phyloP scores from a whole-genome alignment of 2,797 vertebrate species.

The Siniperca scherzeri region DNA sequence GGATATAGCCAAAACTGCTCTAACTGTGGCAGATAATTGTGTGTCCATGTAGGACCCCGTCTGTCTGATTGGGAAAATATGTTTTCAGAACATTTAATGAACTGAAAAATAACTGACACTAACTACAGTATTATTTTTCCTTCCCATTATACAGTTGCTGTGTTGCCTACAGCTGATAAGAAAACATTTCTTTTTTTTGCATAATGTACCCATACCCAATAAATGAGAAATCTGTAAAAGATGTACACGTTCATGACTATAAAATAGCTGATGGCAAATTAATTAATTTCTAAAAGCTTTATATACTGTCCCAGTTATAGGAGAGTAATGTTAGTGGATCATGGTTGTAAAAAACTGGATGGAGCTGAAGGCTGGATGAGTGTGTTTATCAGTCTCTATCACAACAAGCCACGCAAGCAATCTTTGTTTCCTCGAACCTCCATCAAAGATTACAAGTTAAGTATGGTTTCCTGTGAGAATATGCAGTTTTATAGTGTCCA shows the following conservation, averaged over 20 bases:
- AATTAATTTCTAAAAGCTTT: conserved; percentile 4
- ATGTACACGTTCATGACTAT: neutral
- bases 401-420: conserved; percentile 10
- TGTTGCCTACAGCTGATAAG: conserved; percentile 2
- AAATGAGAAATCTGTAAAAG: conserved; percentile 16
- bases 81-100: neutral
- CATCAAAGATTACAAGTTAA: conserved; percentile 28
- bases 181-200: neutral
- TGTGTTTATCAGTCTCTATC: conserved; percentile 37
- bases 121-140: neutral
- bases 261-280: conserved; percentile 21
- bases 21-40: conserved; percentile 15
- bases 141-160: neutral
- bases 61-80: conserved; percentile 4
- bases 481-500: conserved; percentile 45
- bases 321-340: conserved; percentile 6
- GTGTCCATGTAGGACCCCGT: conserved; percentile 1
- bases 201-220: neutral
- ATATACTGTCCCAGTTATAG: neutral
- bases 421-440: conserved; percentile 26
- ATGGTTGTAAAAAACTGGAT: neutral
- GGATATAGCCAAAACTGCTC: conserved; percentile 20
- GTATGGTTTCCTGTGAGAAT: conserved; percentile 33
- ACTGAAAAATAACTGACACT: neutral
- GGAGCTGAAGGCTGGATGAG: conserved; percentile 16